Evolutionary conservation across 2,888 invertebrate genomes (phyloP), one percentile per base, ranked within the genome.

Genomic region (Cephus pygmeus): DNA sequence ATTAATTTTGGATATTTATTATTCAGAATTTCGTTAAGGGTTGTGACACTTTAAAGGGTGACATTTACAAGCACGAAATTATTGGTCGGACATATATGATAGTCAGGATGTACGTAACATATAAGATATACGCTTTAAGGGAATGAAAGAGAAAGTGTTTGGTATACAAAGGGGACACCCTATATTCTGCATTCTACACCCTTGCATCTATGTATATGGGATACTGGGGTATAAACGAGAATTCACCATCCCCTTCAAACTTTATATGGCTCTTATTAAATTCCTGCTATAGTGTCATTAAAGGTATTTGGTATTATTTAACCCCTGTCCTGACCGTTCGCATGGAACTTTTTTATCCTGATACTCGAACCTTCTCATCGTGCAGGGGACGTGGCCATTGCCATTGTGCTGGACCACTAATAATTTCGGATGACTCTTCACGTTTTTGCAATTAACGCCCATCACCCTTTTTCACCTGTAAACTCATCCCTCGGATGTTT

Each of bases 181-280:
- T 78, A 78, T 34, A 74, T 75, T 30, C 77, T 34, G 78, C 79
- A 83, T 83, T 83, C 81, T 76, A 69, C 75, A 33, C 71, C 30
- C 71, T 33, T 71, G 34, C 11, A 71, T 79, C 74, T 79, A 79
- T 78, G 78, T 76, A 79, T 71, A 74, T 73, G 79, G 78, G 73
- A 80, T 81, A 80, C 80, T 79, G 77, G 81, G 81, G 83, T 85
- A 86, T 83, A 84, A 85, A 82, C 87, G 83, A 82, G 79, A 82
- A 82, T 82, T 80, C 82, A 77, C 82, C 79, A 69, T 76, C 40
- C 40, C 34, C 74, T 75, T 34, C 80, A 82, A 86, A 84, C 84
- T 86, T 87, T 85, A 87, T 83, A 86, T 83, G 81, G 84, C 83
- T 86, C 87, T 87, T 88, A 88, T 88, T 88, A 88, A 87, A 87